Evolutionary conservation across 1,140 invertebrate genomes (phyloP).

Genomic region (Amyelois transitella): DNA sequence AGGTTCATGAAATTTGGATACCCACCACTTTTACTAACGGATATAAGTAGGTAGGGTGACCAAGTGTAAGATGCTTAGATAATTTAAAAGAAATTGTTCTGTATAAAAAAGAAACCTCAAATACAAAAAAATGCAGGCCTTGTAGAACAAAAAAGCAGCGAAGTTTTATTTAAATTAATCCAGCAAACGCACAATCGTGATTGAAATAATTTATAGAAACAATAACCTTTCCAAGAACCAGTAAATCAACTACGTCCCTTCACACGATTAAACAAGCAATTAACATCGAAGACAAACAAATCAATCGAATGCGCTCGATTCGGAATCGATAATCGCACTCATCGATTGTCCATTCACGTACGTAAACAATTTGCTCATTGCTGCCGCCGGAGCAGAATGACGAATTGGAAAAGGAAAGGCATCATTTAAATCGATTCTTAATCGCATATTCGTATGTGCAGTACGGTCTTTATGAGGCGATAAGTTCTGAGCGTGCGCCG

Average conservation of each 20-base stretch:
- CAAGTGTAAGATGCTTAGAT: no score
- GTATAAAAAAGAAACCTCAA: no score
- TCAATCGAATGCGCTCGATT: not conserved
- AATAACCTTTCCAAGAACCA: not conserved
- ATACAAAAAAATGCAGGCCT: no score
- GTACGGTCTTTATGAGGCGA: constrained; percentile 12
- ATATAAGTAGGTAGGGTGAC: no score
- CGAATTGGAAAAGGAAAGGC: constrained; percentile 21
- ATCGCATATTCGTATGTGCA: constrained; percentile 18
- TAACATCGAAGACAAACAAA: constrained; percentile 5
- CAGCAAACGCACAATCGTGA: not conserved
- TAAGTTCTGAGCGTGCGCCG: constrained; percentile 10
- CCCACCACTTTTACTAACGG: no score
- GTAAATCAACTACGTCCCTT: not conserved
- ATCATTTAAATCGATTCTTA: constrained; percentile 16
- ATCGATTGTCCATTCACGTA: constrained; percentile 6
- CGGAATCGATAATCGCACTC: constrained; percentile 5
- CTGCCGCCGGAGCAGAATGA: constrained; percentile 17
- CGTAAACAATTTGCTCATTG: constrained; percentile 16
- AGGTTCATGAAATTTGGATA: no score
- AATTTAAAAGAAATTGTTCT: no score
- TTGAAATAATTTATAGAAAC: not conserved
- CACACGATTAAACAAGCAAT: constrained; percentile 1
- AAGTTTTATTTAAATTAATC: no score
- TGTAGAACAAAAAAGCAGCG: no score